phyloP scores from a whole-genome alignment of 2,113 vertebrate species.

The Brachionichthys hirsutus region DNA sequence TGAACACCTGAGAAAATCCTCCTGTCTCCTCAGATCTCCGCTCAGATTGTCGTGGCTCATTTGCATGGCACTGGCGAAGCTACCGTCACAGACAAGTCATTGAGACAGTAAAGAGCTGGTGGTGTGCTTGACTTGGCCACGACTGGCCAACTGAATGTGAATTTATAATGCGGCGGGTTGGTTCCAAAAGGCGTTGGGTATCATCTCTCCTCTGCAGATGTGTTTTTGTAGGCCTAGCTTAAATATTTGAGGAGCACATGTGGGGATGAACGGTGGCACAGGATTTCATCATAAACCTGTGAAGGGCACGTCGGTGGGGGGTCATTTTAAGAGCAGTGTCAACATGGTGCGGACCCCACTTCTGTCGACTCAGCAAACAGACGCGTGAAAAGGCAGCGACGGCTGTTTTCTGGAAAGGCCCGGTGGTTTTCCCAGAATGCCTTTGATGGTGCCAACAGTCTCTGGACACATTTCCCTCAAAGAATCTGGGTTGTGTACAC shows the following conservation, averaged over 20 bases:
- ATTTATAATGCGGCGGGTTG: conserved; percentile 62
- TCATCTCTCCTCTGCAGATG: conserved; percentile 41
- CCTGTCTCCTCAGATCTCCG: background rate
- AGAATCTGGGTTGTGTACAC: conserved; percentile 19
- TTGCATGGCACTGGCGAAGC: conserved; percentile 18
- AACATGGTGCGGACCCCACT: conserved; percentile 67
- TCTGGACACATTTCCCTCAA: conserved; percentile 36
- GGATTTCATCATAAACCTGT: conserved; percentile 77
- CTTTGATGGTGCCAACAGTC: conserved; percentile 49
- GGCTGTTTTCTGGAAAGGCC: conserved; percentile 61
- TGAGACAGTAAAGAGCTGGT: conserved; percentile 48
- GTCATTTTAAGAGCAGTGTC: conserved; percentile 76
- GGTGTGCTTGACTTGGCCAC: conserved; percentile 63
- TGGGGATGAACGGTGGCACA: conserved; percentile 71
- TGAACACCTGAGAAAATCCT: conserved; percentile 1
- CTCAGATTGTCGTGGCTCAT: conserved; percentile 22
- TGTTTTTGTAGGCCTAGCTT: conserved; percentile 72
- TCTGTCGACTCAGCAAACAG: conserved; percentile 75
- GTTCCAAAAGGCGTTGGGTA: conserved; percentile 42
- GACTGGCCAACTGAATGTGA: conserved; percentile 51
- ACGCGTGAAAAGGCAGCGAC: conserved; percentile 44
- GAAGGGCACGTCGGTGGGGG: conserved; percentile 70
- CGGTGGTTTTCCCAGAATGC: conserved; percentile 68
- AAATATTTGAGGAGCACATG: conserved; percentile 81
- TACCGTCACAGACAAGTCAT: conserved; percentile 53